Conservation (phyloP, 2,797 vertebrate species). For the Poecilia gillii region DNA sequence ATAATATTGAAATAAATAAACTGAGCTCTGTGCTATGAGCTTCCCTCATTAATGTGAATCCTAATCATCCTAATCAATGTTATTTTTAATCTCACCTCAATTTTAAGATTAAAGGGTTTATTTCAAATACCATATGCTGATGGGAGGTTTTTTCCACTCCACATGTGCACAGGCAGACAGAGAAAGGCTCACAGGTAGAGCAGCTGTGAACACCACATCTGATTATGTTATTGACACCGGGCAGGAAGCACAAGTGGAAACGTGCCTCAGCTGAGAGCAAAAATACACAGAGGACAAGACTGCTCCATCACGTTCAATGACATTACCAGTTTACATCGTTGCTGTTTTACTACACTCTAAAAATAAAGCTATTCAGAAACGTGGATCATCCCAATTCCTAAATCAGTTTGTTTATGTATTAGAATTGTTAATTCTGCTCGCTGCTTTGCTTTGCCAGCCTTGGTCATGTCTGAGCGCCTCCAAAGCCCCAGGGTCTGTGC, state of each 20-base stretch:
- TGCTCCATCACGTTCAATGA: constrained; percentile 56
- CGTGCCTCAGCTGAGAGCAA: constrained; percentile 54
- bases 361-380: constrained; percentile 38
- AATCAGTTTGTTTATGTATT: constrained; percentile 31
- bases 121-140: background rate
- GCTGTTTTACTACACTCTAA: constrained; percentile 28
- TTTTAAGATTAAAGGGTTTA: background rate
- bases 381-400: constrained; percentile 25
- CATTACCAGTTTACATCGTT: constrained; percentile 54
- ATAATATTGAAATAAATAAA: background rate
- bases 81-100: background rate
- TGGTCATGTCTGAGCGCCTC: constrained; percentile 51
- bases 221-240: constrained; percentile 70
- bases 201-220: constrained; percentile 64
- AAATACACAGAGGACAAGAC: constrained; percentile 51
- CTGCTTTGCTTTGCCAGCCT: constrained; percentile 47
- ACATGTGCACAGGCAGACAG: constrained; percentile 14
- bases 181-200: constrained; percentile 35
- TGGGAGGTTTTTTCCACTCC: background rate
- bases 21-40: background rate
- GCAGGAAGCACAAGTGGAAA: constrained; percentile 68
- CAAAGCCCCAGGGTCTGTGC: constrained; percentile 51
- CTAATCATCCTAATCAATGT: background rate
- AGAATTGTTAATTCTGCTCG: constrained; percentile 31
- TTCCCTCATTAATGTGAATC: background rate